Evolutionary conservation across 2,888 invertebrate genomes (phyloP).

Genomic region (Stegana nigrithorax): DNA sequence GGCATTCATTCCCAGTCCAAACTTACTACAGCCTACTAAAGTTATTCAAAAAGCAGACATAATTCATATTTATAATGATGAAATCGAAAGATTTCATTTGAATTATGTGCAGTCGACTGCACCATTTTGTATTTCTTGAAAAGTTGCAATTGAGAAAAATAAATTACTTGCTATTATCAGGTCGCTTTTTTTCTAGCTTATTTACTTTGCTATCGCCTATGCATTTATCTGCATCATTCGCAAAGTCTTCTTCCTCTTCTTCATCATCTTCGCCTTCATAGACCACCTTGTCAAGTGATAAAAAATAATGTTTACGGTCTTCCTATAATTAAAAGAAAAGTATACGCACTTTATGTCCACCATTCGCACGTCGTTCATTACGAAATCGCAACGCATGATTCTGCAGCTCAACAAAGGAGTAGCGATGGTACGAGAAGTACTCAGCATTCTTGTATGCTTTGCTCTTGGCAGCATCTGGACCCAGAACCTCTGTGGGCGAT

Average conservation of each 20-base stretch:
- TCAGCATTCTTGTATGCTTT: constrained; percentile 56
- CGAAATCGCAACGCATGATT: constrained; percentile 43
- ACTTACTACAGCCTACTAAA: too few species aligned
- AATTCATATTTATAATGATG: too few species aligned
- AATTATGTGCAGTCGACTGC: not conserved
- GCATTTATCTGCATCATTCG: not conserved
- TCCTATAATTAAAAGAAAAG: not conserved
- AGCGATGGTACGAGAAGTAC: constrained; percentile 63
- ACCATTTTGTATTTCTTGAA: not conserved
- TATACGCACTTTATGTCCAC: constrained; percentile 24
- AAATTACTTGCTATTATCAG: too few species aligned
- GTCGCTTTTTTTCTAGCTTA: not conserved
- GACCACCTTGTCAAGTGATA: not conserved
- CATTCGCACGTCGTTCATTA: constrained; percentile 29
- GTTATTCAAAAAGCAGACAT: too few species aligned
- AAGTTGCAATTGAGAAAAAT: too few species aligned
- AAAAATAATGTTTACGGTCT: not conserved
- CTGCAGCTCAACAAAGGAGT: constrained; percentile 49
- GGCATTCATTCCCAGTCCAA: too few species aligned
- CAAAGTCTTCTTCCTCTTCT: constrained; percentile 9
- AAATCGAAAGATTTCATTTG: too few species aligned
- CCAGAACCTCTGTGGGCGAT: constrained; percentile 45
- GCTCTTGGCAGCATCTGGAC: constrained; percentile 53
- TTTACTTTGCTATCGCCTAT: not conserved
- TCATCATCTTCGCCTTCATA: constrained; percentile 29